Conservation (phyloP, 2,113 vertebrate genomes). For the Pithys albifrons region DNA sequence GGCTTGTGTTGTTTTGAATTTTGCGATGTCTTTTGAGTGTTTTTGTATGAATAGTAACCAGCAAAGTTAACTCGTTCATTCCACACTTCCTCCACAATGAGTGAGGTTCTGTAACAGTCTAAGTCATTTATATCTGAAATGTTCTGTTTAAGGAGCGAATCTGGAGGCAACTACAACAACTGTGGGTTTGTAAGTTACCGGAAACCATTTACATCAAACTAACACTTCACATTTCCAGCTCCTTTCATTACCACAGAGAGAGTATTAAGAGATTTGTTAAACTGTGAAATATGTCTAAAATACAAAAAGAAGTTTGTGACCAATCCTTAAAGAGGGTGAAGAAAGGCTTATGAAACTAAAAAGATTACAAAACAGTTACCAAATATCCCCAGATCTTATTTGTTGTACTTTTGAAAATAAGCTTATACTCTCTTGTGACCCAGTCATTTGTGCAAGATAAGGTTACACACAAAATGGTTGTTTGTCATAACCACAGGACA, state of each 20-base stretch:
- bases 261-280: neutral
- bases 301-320: neutral
- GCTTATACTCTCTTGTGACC: neutral
- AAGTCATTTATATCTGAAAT: neutral
- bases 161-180: neutral
- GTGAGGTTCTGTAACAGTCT: neutral
- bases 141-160: neutral
- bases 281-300: neutral
- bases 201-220: neutral
- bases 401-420: conserved; percentile 3
- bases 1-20: neutral
- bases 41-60: neutral
- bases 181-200: rapidly evolving
- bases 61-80: neutral
- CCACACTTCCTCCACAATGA: neutral
- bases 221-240: neutral
- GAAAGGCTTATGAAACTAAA: conserved; percentile 32
- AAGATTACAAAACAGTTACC: conserved; percentile 35
- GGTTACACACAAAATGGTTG: neutral
- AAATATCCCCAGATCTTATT: neutral
- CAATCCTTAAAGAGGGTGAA: conserved; percentile 9
- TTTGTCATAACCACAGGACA: neutral
- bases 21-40: neutral
- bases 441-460: neutral
- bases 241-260: neutral